These are phyloP conservation scores for Kuschelorhynchus macadamiae DNA, from an alignment of 2,888 invertebrate genomes.

Conservation along the genomic window DNA sequence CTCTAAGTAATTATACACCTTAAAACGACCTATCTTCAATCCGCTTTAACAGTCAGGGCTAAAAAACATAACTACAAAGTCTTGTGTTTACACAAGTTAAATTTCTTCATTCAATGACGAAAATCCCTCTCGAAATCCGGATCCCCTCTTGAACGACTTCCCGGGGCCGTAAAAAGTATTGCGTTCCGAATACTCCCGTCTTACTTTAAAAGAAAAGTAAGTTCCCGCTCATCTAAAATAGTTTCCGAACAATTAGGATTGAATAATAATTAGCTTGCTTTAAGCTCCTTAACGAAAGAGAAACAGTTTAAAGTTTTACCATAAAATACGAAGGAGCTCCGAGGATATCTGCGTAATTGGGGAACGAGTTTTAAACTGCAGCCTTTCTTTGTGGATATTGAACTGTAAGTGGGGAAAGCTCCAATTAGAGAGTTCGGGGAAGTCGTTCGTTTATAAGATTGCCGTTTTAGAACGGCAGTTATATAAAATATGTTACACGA, in stretches of 20 bases:
- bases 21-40: too few species aligned
- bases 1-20: too few species aligned
- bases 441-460: too few species aligned
- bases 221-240: constrained; percentile 12
- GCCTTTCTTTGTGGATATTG: not conserved
- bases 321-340: constrained; percentile 19
- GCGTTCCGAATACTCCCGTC: not conserved
- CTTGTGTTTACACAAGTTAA: too few species aligned
- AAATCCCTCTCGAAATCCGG: too few species aligned
- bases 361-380: not conserved
- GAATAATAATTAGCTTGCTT: constrained; percentile 25
- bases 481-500: not conserved
- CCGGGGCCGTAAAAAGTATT: constrained; percentile 3
- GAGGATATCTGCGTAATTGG: constrained; percentile 5
- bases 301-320: constrained; percentile 25
- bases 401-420: not conserved
- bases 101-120: too few species aligned
- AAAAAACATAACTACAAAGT: too few species aligned
- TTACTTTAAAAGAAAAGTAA: constrained; percentile 15
- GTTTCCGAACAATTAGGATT: constrained; percentile 27
- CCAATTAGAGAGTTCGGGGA: too few species aligned
- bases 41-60: too few species aligned
- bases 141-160: too few species aligned
- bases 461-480: too few species aligned
- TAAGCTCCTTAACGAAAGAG: constrained; percentile 18